These are phyloP conservation scores for Bucco capensis DNA, from an alignment of 2,113 vertebrate genomes.

Conservation along the genomic window DNA sequence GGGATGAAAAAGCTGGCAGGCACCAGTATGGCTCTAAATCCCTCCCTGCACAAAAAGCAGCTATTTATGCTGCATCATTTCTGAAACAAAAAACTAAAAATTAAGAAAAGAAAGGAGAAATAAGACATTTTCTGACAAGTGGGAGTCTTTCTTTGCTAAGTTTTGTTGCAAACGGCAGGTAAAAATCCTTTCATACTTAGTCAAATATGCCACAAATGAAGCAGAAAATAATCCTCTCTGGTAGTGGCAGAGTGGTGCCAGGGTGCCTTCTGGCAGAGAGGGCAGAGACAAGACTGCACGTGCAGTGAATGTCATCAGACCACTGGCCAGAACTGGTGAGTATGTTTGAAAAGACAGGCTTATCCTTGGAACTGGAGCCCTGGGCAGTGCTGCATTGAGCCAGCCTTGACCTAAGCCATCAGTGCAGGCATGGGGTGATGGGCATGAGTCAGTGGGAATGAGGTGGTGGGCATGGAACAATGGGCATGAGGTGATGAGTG, in stretches of 20 bases:
- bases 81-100: conserved; percentile 9
- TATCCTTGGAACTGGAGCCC: not conserved
- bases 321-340: not conserved
- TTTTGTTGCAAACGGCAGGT: not conserved
- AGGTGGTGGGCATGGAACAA: fast-evolving
- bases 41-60: not conserved
- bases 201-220: conserved; percentile 35
- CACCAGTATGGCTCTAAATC: not conserved
- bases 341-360: not conserved
- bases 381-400: not conserved
- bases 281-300: not conserved
- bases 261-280: not conserved
- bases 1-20: not conserved
- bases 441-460: fast-evolving
- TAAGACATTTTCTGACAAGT: conserved; percentile 4
- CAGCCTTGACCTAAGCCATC: not conserved
- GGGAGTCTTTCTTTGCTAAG: not conserved
- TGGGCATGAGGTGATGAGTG: not conserved
- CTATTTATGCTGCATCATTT: not conserved
- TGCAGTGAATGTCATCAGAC: not conserved
- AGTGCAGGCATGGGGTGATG: too few relatives aligned
- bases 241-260: not conserved
- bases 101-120: not conserved
- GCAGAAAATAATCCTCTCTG: conserved; percentile 22
- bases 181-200: not conserved